These are phyloP conservation scores for Heliconius sara DNA, from an alignment of 2,888 invertebrate genomes.

Conservation along the genomic window DNA sequence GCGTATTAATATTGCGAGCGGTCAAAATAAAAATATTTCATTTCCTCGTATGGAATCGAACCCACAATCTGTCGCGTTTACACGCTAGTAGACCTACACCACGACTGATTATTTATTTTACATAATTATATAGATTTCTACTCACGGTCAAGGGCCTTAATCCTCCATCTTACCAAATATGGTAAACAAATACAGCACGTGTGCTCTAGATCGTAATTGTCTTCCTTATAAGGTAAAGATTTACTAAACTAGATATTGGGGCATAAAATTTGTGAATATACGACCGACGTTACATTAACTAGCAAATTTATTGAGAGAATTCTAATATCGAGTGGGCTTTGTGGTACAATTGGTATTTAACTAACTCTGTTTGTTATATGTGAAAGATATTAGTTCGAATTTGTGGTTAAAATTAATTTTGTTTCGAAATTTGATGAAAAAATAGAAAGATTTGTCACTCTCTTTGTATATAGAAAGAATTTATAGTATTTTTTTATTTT, in stretches of 20 bases:
- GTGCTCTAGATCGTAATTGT: conserved; percentile 16
- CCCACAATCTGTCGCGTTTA: no score
- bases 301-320: conserved; percentile 1
- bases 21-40: no score
- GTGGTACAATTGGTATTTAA: neutral
- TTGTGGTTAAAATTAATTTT: neutral
- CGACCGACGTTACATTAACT: neutral
- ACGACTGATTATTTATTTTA: neutral
- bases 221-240: conserved; percentile 19
- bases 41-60: no score
- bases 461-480: no score
- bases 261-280: conserved; percentile 13
- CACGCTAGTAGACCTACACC: no score
- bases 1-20: no score
- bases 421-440: no score
- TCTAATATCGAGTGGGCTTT: neutral
- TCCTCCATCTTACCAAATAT: conserved; percentile 7
- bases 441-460: no score
- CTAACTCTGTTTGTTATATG: neutral
- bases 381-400: neutral
- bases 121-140: neutral
- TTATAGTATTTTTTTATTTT: no score
- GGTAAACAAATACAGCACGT: conserved; percentile 20
- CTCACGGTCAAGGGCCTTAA: conserved; percentile 17
- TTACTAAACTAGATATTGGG: conserved; percentile 21